Conservation (phyloP, 1,140 invertebrate genomes). For the Venustaconcha ellipsiformis region DNA sequence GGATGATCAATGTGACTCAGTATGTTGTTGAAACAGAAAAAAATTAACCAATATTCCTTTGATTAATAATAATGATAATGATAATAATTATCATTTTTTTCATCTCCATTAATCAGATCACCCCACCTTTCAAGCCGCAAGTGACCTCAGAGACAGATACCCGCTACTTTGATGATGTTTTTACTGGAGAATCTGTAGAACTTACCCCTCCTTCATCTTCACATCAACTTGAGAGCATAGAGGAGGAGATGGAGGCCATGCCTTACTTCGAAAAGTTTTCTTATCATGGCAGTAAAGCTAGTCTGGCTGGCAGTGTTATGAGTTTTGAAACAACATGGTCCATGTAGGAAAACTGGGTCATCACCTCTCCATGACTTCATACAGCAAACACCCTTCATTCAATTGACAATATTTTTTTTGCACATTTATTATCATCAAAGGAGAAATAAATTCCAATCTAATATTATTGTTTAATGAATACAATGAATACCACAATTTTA, state of each 20-base stretch:
- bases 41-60: no score
- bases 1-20: no score
- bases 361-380: no score
- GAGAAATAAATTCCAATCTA: no score
- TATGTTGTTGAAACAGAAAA: no score
- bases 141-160: constrained; percentile 97
- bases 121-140: constrained; percentile 92
- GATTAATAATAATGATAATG: no score
- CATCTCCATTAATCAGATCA: constrained; percentile 53
- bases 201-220: constrained; percentile 83
- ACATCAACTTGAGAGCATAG: constrained; percentile 48
- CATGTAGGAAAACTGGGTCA: constrained; percentile 26
- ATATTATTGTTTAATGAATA: no score
- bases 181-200: constrained; percentile 97
- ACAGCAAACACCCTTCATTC: no score
- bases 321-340: constrained; percentile 60
- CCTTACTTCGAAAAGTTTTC: constrained; percentile 66
- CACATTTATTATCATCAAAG: no score
- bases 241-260: constrained; percentile 55
- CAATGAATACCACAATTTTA: no score
- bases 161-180: constrained; percentile 97
- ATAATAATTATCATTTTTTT: no score
- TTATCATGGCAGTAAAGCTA: constrained; percentile 59
- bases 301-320: constrained; percentile 54
- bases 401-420: no score